Evolutionary conservation across 2,888 invertebrate species (phyloP), one percentile per base, ranked within the genome.

Genomic region (Fragum sueziense): DNA sequence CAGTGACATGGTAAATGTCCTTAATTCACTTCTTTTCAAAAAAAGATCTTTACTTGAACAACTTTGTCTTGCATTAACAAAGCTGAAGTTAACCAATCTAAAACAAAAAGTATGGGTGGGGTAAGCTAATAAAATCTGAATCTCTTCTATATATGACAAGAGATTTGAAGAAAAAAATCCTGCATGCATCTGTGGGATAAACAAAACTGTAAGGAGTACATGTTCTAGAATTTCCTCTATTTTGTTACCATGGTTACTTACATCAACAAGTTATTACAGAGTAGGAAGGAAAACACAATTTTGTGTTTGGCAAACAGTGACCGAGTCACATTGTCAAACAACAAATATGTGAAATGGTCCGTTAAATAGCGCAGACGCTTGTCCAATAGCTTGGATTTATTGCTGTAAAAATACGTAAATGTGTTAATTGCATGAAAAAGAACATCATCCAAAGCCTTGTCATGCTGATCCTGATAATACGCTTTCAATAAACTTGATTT

Each of bases 271-370:
- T 92, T 91, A 75, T 14, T 97, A 91, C 96, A 96, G 90, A 98
- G 95, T 41, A 97, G 96, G 91, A 98, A 95, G 6, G 98, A 97
- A 93, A 98, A 98, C 70, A 98, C 95, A 71, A 98, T 94, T 94
- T 98, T 98, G 93, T 99, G 97, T 95, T 97, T 97, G 93, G 98
- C 98, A 93, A 98, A 98, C 54, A 99, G 94, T 91, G 98, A 98
- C 88, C 98, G 95, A 91, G 98, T 97, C 88, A 98, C 97, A 92
- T 98, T 98, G 29, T 96, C 95, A 90, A 98, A 98, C 0, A 98
- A 94, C 20, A 97, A 97, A 91, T 96, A 97, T 0, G 97, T 98
- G 92, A 98, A 98, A 92, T 96, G 96, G 74, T 95, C 95, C 72
- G 95, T 95, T 81, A 99, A 94, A 92, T 97, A 96, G 47, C 94